These are phyloP conservation scores for Stigmatopora nigra DNA, from an alignment of 2,113 vertebrate species.

Conservation along the genomic window DNA sequence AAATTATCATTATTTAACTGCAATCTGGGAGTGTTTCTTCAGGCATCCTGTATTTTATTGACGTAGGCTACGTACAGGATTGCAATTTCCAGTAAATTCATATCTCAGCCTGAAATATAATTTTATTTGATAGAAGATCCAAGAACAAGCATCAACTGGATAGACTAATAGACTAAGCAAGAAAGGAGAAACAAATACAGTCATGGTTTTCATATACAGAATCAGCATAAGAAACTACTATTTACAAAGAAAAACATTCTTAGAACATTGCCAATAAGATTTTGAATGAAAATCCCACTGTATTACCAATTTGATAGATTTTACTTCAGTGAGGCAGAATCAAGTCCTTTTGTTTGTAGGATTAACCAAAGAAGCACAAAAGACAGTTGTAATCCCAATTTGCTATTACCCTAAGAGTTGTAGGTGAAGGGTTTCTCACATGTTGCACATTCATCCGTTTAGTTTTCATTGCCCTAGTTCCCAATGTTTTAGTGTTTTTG, in stretches of 20 bases:
- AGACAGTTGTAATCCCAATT: too few species aligned
- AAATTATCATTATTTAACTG: too few species aligned
- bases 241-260: constrained; percentile 99
- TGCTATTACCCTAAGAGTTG: too few species aligned
- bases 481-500: too few species aligned
- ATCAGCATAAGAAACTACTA: constrained; percentile 90
- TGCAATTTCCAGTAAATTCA: constrained; percentile 85
- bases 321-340: too few species aligned
- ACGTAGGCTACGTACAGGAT: constrained; percentile 91
- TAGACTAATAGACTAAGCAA: constrained; percentile 31
- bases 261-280: constrained; percentile 91
- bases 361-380: too few species aligned
- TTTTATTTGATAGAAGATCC: constrained; percentile 81
- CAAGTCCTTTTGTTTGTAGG: too few species aligned
- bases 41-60: constrained; percentile 71
- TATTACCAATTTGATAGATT: too few species aligned
- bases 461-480: too few species aligned
- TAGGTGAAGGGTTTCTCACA: too few species aligned
- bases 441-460: too few species aligned
- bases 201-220: constrained; percentile 85
- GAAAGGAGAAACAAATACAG: constrained; percentile 37
- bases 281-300: constrained; percentile 68
- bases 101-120: constrained; percentile 89
- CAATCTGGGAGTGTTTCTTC: neutral
- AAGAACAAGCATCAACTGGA: constrained; percentile 88